Base-by-base conservation (phyloP, 2,113 vertebrate species). In the Okapia johnstoni region DNA sequence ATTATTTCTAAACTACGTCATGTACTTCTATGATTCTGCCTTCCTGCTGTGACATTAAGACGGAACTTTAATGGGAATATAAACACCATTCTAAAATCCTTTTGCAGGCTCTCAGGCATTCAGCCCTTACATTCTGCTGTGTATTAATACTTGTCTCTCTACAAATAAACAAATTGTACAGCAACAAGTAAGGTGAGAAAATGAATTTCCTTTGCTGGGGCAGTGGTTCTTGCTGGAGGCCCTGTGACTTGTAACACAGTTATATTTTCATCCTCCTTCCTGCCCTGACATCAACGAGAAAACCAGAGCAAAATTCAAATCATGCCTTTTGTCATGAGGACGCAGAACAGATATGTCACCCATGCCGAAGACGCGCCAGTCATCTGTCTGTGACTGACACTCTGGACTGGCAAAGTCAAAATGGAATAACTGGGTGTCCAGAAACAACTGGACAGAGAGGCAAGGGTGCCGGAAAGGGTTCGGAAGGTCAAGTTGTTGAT, bases 91-190 rank as follows among this genome's bases (percentile, higher is more conserved):
- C 90, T 84, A 11, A 93, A 92, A 87, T 63, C 36, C n/a, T 70
- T 87, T 81, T 66, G 25, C 50, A 52, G 93, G 43, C 55, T 95
- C 85, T 8, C 46, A 33, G 93, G 46, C 50, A 54, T 96, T 88
- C 93, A 52, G 2, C 36, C 58, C 95, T 77, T 87, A 40, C 79
- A 79, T 91, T 92, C 48, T 50, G 70, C 50, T 0, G 1, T 46
- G 63, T 50, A 54, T n/a, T 36, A 70, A 70, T 70, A 36, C 63
- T 79, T 85, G 30, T 85, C 92, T 90, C 55, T 77, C 88, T 43
- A 15, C 48, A 96, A 90, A 95, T 86, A 97, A 96, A 97, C 88
- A 95, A 85, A 90, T 95, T 83, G 23, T 12, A 9, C 85, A 88
- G 76, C 30, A 63, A 40, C 28, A 84, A 94, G 79, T 9, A 52